These are phyloP conservation scores for Anoncus sp. DNA, from an alignment of 2,888 invertebrate species.

Conservation along the genomic window DNA sequence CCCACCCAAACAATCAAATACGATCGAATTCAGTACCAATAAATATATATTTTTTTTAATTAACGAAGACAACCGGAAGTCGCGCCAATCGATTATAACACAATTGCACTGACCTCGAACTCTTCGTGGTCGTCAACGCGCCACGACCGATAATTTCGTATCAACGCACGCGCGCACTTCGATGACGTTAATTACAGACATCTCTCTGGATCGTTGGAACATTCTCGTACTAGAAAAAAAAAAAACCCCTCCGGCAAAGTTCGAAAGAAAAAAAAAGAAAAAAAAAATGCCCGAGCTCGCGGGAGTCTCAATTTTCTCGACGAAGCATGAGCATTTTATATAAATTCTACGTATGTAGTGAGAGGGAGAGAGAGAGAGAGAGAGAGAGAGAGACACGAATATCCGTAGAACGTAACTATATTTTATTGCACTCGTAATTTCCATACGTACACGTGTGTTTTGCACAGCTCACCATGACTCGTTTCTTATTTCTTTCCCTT, in stretches of 20 bases:
- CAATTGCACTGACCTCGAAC: conserved; percentile 34
- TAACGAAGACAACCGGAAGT: conserved; percentile 30
- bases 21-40: too few species aligned
- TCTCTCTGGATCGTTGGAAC: conserved; percentile 38
- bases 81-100: background rate
- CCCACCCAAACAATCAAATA: too few species aligned
- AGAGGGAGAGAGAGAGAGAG: conserved; percentile 5
- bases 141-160: conserved; percentile 36
- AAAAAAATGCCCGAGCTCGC: conserved; percentile 19
- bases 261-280: conserved; percentile 17
- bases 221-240: conserved; percentile 3
- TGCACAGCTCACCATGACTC: conserved; percentile 27
- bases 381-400: background rate
- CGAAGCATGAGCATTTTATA: conserved; percentile 27
- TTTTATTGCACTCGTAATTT: conserved; percentile 66
- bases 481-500: background rate
- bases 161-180: conserved; percentile 24
- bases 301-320: conserved; percentile 50
- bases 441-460: conserved; percentile 59
- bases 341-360: conserved; percentile 37
- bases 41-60: too few species aligned
- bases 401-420: conserved; percentile 44
- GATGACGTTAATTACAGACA: conserved; percentile 46
- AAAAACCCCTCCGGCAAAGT: background rate
- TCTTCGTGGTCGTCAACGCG: conserved; percentile 26